Evolutionary conservation across 2,797 vertebrate genomes (phyloP), one percentile per base, ranked within the genome.

Genomic region (Arnoldichthys spilopterus): DNA sequence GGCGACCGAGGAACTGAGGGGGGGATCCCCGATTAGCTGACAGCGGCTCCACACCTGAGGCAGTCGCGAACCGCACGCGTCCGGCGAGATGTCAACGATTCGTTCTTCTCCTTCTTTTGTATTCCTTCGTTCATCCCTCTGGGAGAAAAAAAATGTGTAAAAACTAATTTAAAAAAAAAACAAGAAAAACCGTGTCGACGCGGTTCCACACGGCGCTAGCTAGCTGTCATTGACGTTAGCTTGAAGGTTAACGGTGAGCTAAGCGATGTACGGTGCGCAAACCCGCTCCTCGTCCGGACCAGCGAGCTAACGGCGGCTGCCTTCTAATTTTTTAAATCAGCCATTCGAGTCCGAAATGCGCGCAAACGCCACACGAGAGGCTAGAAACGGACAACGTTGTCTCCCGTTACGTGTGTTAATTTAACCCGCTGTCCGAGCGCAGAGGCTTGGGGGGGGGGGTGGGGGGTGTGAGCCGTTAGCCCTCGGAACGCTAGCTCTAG

Each of bases 221-320:
- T 69, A 76, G 75, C 83, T 78, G 85, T 86, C 85, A 86, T 83
- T 86, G 85, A 83, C 82, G 77, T 47, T 56, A 74, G 78, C 79
- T 72, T 83, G 85, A 86, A 86, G 85, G 85, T 86, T 86, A 86
- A 37, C 34, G 62, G 32, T 63, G 8, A 16, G 26, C 56, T 30
- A 26, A 59, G 26, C 56, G 56, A 59, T 6, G 6, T n/a, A 53
- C 12, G 43, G 43, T 2, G 53, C 20, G 68, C 54, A 37, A 77
- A 53, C 63, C 51, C 71, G 54, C n/a, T n/a, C n/a, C 67, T 53
- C n/a, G 72, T 45, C 9, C 45, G 3, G 8, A 37, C 72, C 43
- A 37, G 64, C 13, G 40, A 51, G 58, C 32, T 49, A 47, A 78
- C 32, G 3, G 24, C 22, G 54, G 58, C 40, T 63, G 45, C 43